Percentiles rank a stretch among this genome's conserved stretches.
Evolutionary conservation across 2,888 invertebrate genomes (phyloP).

Genomic region (Acheta domesticus): DNA sequence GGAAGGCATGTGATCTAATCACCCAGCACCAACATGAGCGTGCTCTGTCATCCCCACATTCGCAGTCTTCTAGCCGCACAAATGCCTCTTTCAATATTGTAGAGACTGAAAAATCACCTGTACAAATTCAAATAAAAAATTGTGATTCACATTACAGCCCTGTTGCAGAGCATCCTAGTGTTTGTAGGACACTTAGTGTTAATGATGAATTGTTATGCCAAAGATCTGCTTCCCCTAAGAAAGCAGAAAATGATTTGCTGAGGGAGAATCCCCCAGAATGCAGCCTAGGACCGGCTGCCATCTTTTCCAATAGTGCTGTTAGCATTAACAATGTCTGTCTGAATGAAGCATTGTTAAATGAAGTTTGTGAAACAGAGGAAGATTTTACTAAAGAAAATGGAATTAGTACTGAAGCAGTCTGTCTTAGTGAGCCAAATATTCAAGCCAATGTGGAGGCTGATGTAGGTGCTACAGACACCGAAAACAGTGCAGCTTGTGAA

Average conservation of each 20-base stretch:
- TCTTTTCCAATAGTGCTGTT: slow-evolving; percentile 82
- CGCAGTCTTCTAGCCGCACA: not conserved
- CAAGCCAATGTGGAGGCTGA: slow-evolving; percentile 47
- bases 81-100: not conserved
- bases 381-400: slow-evolving; percentile 44
- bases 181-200: not conserved
- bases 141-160: not conserved
- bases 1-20: slow-evolving; percentile 86
- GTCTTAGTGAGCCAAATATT: slow-evolving; percentile 62
- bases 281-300: slow-evolving; percentile 67
- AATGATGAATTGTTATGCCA: not conserved
- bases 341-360: slow-evolving; percentile 68
- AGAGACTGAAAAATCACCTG: not conserved
- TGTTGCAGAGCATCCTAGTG: not conserved
- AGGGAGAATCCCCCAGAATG: slow-evolving; percentile 40
- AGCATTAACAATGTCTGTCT: slow-evolving; percentile 69
- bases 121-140: not conserved
- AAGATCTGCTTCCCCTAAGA: slow-evolving; percentile 2
- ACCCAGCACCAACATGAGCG: slow-evolving; percentile 56
- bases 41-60: not conserved
- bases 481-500: slow-evolving; percentile 24
- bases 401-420: slow-evolving; percentile 50
- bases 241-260: slow-evolving; percentile 5
- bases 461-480: slow-evolving; percentile 26
- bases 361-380: slow-evolving; percentile 47